These are phyloP conservation scores for Cryptocheilus praepositus DNA, from an alignment of 2,888 invertebrate genomes.

Conservation along the genomic window DNA sequence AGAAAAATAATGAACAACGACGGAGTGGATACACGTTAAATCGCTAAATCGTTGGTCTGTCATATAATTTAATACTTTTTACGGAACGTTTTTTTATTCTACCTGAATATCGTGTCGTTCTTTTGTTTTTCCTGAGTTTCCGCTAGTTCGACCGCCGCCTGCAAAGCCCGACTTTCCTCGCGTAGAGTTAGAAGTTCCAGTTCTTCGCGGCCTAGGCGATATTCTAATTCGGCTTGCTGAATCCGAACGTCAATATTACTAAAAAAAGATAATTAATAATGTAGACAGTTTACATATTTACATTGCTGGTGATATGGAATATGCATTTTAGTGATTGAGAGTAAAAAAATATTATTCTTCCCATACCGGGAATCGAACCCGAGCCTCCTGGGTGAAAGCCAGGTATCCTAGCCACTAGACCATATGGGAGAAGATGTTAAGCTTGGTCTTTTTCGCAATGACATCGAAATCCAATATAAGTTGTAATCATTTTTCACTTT, in stretches of 20 bases:
- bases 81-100: slow-evolving; percentile 23
- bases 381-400: slow-evolving; percentile 80
- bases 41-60: too few species aligned
- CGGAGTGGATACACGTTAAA: too few species aligned
- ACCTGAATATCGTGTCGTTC: slow-evolving; percentile 80
- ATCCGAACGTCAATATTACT: slow-evolving; percentile 93
- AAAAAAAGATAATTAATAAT: slow-evolving; percentile 53
- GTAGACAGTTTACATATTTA: not conserved
- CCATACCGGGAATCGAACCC: slow-evolving; percentile 80
- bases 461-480: too few species aligned
- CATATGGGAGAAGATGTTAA: slow-evolving; percentile 67
- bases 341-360: not conserved
- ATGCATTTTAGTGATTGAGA: not conserved
- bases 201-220: slow-evolving; percentile 91
- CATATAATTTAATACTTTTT: too few species aligned
- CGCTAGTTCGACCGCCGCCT: slow-evolving; percentile 83
- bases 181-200: slow-evolving; percentile 88
- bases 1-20: too few species aligned
- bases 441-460: too few species aligned
- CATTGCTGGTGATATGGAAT: not conserved
- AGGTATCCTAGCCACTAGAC: slow-evolving; percentile 81
- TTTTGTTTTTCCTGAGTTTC: slow-evolving; percentile 76
- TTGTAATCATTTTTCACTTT: too few species aligned
- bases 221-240: slow-evolving; percentile 93
- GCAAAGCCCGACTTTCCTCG: slow-evolving; percentile 88